These are phyloP conservation scores for Girardinus metallicus DNA, from an alignment of 2,797 vertebrate species.

Conservation along the genomic window DNA sequence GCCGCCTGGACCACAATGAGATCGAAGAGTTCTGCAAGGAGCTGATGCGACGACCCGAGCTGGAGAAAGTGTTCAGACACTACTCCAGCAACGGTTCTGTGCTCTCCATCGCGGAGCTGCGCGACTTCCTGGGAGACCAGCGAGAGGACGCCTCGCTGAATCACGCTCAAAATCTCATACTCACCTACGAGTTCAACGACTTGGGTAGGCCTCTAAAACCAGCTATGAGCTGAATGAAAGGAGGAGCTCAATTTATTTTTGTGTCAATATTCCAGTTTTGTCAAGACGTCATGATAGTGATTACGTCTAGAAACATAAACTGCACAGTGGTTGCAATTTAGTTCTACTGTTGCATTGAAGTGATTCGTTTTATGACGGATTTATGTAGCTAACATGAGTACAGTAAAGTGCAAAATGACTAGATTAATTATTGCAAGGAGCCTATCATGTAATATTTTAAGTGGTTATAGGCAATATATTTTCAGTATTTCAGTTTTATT, in stretches of 20 bases:
- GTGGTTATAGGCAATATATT: not conserved
- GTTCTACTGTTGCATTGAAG: not conserved
- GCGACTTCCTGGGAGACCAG: constrained; percentile 92
- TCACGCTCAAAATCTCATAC: constrained; percentile 83
- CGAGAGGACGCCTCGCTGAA: constrained; percentile 86
- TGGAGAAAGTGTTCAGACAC: constrained; percentile 88
- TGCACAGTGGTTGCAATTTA: not conserved
- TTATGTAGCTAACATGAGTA: not conserved
- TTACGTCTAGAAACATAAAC: constrained; percentile 16
- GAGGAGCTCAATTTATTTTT: constrained; percentile 4
- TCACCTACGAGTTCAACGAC: constrained; percentile 88
- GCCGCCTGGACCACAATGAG: constrained; percentile 88
- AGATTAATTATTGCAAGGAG: not conserved
- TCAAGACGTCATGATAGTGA: constrained; percentile 15
- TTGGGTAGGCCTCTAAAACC: constrained; percentile 81
- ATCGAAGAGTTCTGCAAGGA: constrained; percentile 92
- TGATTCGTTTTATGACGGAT: not conserved
- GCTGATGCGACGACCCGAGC: constrained; percentile 90
- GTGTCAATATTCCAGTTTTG: constrained; percentile 5
- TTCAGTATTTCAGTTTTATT: not conserved
- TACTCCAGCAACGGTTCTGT: constrained; percentile 89
- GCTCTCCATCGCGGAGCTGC: constrained; percentile 88
- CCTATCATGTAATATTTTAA: not conserved
- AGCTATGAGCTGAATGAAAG: constrained; percentile 25
- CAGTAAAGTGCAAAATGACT: not conserved